A percentile compares a stretch with the other conserved stretches of the same genome.
These are phyloP conservation scores for Avahi laniger DNA, from an alignment of 2,797 vertebrate genomes.

Conservation along the genomic window DNA sequence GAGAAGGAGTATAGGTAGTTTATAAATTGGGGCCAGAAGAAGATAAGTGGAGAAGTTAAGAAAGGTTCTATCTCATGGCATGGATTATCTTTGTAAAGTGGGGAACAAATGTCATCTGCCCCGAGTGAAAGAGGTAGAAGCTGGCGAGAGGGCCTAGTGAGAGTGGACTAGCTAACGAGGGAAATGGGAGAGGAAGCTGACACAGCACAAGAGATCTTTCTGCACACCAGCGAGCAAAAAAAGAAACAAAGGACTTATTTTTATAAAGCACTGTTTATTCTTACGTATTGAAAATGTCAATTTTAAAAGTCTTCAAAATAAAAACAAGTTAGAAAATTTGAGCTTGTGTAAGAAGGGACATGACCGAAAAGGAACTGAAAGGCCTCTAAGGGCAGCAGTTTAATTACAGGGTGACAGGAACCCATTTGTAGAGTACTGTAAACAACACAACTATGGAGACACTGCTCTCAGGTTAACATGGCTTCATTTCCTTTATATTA, in stretches of 20 bases:
- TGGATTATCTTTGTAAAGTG: not conserved
- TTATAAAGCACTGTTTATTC: slow-evolving; percentile 81
- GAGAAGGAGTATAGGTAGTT: not conserved
- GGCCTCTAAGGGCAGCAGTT: slow-evolving; percentile 80
- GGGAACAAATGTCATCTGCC: not conserved
- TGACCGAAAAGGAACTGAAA: slow-evolving; percentile 81
- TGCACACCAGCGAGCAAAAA: not conserved
- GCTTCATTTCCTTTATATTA: slow-evolving; percentile 85
- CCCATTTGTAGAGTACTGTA: slow-evolving; percentile 85
- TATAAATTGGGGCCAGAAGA: not conserved
- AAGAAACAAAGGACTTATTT: slow-evolving; percentile 60
- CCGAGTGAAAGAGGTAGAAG: not conserved
- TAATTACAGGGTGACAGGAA: slow-evolving; percentile 80
- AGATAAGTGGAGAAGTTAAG: not conserved
- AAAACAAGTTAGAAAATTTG: slow-evolving; percentile 88
- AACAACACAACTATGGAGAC: slow-evolving; percentile 85
- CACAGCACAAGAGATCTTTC: not conserved
- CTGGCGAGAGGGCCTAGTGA: not conserved
- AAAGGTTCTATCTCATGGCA: not conserved
- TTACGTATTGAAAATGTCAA: slow-evolving; percentile 89
- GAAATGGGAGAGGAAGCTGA: not conserved
- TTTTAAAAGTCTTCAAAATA: slow-evolving; percentile 88
- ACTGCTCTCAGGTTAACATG: slow-evolving; percentile 83
- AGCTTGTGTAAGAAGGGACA: slow-evolving; percentile 82
- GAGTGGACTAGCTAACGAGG: not conserved